Percentiles rank a stretch among this genome's conserved stretches.
Conservation (phyloP, 53 echinoderm and acorn worm species). For the Temnopleurus reevesii region DNA sequence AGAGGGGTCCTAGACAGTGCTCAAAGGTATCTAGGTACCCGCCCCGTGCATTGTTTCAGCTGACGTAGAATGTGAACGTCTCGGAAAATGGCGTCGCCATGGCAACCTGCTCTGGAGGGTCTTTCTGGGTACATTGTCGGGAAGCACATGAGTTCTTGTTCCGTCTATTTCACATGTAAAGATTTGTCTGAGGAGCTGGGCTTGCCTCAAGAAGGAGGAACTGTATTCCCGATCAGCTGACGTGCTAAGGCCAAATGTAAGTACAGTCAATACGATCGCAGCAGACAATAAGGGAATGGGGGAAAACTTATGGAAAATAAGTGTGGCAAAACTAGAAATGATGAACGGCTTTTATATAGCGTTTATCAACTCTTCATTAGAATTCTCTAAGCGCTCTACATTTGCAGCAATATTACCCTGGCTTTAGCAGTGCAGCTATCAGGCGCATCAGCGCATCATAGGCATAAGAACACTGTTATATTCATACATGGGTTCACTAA, state of each 20-base stretch:
- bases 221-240: neutral
- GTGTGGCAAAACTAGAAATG: no score
- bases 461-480: no score
- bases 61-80: constrained; percentile 20
- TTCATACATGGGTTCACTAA: no score
- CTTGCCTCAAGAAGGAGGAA: neutral
- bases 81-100: constrained; percentile 14
- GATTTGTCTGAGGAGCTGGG: neutral
- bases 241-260: neutral
- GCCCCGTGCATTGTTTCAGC: constrained; percentile 26
- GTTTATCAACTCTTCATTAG: no score
- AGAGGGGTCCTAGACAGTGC: neutral
- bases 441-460: no score
- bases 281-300: no score
- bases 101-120: constrained; percentile 27
- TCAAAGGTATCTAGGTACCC: constrained; percentile 6
- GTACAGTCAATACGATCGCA: no score
- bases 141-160: constrained; percentile 43
- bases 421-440: no score
- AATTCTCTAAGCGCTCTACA: no score
- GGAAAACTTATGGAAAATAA: no score
- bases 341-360: no score
- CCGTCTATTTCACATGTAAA: neutral
- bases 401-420: no score
- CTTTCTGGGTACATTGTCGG: neutral